Evolutionary conservation across 2,797 vertebrate species (phyloP), one percentile per base, ranked within the genome.

Genomic region (Agapornis canus): DNA sequence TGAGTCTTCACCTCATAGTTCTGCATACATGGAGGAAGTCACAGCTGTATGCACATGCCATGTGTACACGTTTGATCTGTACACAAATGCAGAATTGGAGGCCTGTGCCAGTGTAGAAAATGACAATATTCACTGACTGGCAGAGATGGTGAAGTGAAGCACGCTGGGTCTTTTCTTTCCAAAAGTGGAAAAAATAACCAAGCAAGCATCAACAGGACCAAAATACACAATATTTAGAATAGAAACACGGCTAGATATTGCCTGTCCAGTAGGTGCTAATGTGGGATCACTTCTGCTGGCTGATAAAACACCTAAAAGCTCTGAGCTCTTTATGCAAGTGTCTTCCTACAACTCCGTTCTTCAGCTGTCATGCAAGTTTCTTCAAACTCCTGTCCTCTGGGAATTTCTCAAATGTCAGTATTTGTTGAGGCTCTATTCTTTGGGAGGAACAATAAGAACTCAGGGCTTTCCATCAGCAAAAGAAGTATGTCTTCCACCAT

Each of bases 1-100:
- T 12, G 40, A 48, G 21, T 59, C 39, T 18, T 91, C 8, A 6
- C 42, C 68, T 79, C 66, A 15, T 21, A 89, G 31, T 32, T 84
- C 52, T 59, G 42, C 39, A 39, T 11, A 11, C 0, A 0, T 1
- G 2, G 32, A 17, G 31, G 9, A 72, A 21, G 31, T 15, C 63
- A 21, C 45, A 64, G 21, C 63, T 21, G 13, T 18, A 42, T 0
- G 4, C 10, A 8, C 0, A 0, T 64, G 23, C 10, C 7, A 0
- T 45, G 20, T 14, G 27, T 18, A 32, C 4, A 11, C n/a, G 54
- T 1, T 2, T 17, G 39, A 4, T 77, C 26, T 5, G 2, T 31
- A 57, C 7, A 22, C 57, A 85, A 63, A 68, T 20, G 32, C 14
- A 69, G 66, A 72, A 56, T 27, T 35, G 20, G 26, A 66, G 35